These are phyloP conservation scores for Liasis olivaceus DNA, from an alignment of 2,797 vertebrate genomes.

Conservation along the genomic window DNA sequence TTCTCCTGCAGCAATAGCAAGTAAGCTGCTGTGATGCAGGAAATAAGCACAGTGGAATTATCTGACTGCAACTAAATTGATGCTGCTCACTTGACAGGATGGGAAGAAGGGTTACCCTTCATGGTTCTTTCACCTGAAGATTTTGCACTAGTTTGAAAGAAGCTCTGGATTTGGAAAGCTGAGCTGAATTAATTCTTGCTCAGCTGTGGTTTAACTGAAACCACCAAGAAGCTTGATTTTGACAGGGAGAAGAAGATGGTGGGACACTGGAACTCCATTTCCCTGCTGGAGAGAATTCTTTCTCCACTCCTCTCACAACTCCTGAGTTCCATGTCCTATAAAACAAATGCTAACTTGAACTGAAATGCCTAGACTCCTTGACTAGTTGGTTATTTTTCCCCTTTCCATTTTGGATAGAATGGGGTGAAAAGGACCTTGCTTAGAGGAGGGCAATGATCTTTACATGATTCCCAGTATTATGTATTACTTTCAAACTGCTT, in stretches of 20 bases:
- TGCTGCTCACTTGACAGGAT: background rate
- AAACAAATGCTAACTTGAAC: background rate
- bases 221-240: background rate
- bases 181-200: background rate
- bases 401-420: background rate
- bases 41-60: background rate
- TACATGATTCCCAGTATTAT: background rate
- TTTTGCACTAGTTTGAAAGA: background rate
- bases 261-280: background rate
- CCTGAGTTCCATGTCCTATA: background rate
- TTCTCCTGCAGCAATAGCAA: background rate
- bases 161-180: background rate
- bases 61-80: background rate
- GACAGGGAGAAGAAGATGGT: background rate
- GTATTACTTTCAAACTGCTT: background rate
- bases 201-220: background rate
- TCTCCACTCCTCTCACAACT: background rate
- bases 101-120: background rate
- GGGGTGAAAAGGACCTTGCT: background rate
- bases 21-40: background rate
- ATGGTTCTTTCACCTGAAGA: background rate
- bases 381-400: background rate
- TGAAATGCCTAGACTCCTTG: background rate
- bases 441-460: background rate
- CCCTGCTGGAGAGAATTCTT: background rate